A percentile compares a stretch with the other conserved stretches of the same genome.
Conservation (phyloP, 1,140 invertebrate genomes). For the Drosophila carrolli region DNA sequence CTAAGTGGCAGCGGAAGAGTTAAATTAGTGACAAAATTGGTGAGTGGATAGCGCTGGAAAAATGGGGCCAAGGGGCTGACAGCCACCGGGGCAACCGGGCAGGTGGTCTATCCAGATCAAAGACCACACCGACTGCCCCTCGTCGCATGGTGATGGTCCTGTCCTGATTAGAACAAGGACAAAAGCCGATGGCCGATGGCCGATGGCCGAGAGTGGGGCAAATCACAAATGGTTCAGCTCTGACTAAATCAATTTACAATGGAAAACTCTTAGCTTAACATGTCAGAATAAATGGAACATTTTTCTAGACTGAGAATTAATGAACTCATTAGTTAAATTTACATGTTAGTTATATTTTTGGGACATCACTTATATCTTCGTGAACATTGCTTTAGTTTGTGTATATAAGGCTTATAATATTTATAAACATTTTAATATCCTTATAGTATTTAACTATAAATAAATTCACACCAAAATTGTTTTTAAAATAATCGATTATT, state of each 20-base stretch:
- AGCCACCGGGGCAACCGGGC: not conserved
- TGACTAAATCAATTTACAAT: conserved; percentile 5
- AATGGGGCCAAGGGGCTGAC: not conserved
- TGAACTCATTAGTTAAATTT: not conserved
- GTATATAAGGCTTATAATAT: too few relatives aligned
- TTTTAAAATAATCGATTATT: too few relatives aligned
- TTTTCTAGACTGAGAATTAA: not conserved
- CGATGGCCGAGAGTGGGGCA: not conserved
- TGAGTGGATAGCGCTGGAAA: conserved; percentile 25
- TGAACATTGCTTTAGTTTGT: too few relatives aligned
- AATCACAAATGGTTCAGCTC: not conserved
- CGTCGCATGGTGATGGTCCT: conserved; percentile 3
- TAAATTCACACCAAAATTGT: too few relatives aligned
- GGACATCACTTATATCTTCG: too few relatives aligned
- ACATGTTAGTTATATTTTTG: too few relatives aligned
- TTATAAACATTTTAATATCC: too few relatives aligned
- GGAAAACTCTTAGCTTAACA: not conserved
- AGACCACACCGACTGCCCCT: not conserved
- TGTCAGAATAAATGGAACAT: not conserved
- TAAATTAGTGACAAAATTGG: conserved; percentile 61
- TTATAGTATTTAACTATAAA: too few relatives aligned
- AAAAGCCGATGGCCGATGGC: not conserved
- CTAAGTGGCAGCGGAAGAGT: conserved; percentile 64
- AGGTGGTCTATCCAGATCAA: conserved; percentile 7
- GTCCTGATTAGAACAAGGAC: conserved; percentile 23